Percentiles rank a stretch among this genome's conserved stretches.
phyloP scores from a whole-genome alignment of 35 echinoderm and acorn worm genomes.

The Apostichopus japonicus region DNA sequence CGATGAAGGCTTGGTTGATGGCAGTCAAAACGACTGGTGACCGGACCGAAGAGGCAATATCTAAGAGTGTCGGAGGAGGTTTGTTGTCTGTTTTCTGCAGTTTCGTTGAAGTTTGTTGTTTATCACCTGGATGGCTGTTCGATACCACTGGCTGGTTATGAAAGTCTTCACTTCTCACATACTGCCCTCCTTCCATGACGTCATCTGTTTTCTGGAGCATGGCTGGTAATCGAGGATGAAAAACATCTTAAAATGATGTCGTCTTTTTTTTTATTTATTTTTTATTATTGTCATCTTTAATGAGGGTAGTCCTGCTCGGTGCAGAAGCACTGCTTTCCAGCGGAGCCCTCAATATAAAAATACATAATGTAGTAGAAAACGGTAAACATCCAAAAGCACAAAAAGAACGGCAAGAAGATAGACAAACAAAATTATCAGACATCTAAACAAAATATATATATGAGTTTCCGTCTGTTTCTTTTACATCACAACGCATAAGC shows the following conservation, averaged over 20 bases:
- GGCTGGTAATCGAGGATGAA: not conserved
- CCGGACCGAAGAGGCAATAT: slow-evolving; percentile 32
- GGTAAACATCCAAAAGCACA: no score
- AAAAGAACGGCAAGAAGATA: not conserved
- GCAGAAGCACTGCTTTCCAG: no score
- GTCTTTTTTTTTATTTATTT: not conserved
- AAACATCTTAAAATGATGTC: not conserved
- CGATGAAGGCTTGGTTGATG: slow-evolving; percentile 51
- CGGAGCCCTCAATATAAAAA: no score
- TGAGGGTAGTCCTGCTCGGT: no score
- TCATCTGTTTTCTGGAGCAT: not conserved
- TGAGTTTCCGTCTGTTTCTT: no score
- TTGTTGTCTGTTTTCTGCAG: not conserved
- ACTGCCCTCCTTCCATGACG: not conserved
- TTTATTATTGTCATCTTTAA: no score
- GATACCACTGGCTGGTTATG: not conserved
- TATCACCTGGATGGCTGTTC: not conserved
- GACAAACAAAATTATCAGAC: no score
- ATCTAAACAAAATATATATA: no score
- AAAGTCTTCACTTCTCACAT: not conserved
- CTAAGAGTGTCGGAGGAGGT: slow-evolving; percentile 11
- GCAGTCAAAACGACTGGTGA: slow-evolving; percentile 50
- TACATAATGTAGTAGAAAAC: no score
- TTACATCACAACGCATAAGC: no score
- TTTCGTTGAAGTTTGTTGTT: not conserved